These are phyloP conservation scores for Catostylus mosaicus DNA, from an alignment of 30 jellyfish, hydroid and myxozoan genomes.

Conservation along the genomic window DNA sequence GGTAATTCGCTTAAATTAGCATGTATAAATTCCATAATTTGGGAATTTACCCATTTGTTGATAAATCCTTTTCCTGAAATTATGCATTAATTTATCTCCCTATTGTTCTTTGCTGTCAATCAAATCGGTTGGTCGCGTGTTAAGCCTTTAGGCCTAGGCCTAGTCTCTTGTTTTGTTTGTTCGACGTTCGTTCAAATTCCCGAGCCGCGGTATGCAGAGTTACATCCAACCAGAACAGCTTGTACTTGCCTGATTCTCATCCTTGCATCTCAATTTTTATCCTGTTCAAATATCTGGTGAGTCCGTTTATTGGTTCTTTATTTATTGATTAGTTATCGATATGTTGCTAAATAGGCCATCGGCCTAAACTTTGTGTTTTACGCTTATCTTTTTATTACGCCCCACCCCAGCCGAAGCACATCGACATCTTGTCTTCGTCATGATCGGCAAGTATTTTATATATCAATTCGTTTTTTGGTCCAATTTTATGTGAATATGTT, in stretches of 20 bases:
- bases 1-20: too few relatives aligned
- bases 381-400: background rate
- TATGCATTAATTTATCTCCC: conserved; percentile 1
- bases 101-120: conserved; percentile 61
- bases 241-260: background rate
- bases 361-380: conserved; percentile 52
- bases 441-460: background rate
- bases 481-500: background rate
- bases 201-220: conserved; percentile 47
- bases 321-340: background rate
- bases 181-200: conserved; percentile 39
- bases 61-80: too few relatives aligned
- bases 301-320: background rate
- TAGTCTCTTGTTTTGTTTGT: conserved; percentile 65
- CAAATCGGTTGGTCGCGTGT: conserved; percentile 58
- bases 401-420: conserved; percentile 66
- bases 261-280: background rate
- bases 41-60: too few relatives aligned
- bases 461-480: background rate
- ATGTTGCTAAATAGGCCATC: conserved; percentile 40
- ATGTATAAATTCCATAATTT: too few relatives aligned
- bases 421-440: conserved; percentile 57
- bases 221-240: background rate
- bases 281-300: conserved; percentile 21
- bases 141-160: conserved; percentile 80